These are phyloP conservation scores for Selenia dentaria DNA, from an alignment of 2,888 invertebrate species.

Conservation along the genomic window DNA sequence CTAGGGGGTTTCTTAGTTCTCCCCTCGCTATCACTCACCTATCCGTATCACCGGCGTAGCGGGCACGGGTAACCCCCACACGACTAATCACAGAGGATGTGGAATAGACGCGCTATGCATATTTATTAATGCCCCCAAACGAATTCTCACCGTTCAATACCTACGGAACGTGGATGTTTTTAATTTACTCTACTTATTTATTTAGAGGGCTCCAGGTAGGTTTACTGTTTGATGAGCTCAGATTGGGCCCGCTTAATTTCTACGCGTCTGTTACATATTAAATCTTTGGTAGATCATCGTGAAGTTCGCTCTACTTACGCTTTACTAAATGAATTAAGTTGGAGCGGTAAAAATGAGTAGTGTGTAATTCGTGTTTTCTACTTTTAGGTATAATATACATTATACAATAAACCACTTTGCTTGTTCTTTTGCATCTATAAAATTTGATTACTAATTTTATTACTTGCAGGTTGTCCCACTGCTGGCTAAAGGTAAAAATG, in stretches of 20 bases:
- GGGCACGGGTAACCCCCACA: conserved; percentile 55
- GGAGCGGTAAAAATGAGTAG: conserved; percentile 40
- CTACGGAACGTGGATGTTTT: conserved; percentile 71
- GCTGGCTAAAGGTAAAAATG: no score
- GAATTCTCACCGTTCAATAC: conserved; percentile 75
- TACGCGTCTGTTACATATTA: conserved; percentile 52
- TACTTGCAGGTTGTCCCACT: no score
- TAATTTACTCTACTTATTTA: conserved; percentile 79
- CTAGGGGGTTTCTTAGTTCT: conserved; percentile 72
- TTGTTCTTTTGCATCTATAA: no score
- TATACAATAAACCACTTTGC: no score
- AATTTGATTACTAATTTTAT: no score
- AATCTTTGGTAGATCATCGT: conserved; percentile 62
- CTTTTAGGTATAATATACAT: conserved; percentile 27
- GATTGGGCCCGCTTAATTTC: conserved; percentile 74
- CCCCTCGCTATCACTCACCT: conserved; percentile 82
- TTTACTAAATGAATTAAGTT: conserved; percentile 57
- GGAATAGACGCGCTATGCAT: conserved; percentile 83
- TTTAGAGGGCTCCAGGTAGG: conserved; percentile 72
- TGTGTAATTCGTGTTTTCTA: conserved; percentile 32
- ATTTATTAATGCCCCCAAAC: conserved; percentile 77
- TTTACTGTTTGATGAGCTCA: conserved; percentile 80
- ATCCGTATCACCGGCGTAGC: conserved; percentile 70
- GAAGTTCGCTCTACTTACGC: conserved; percentile 39
- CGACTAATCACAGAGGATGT: conserved; percentile 83